These are phyloP conservation scores for Onychomys leucogaster DNA, from an alignment of 2,797 vertebrate species.

Conservation along the genomic window DNA sequence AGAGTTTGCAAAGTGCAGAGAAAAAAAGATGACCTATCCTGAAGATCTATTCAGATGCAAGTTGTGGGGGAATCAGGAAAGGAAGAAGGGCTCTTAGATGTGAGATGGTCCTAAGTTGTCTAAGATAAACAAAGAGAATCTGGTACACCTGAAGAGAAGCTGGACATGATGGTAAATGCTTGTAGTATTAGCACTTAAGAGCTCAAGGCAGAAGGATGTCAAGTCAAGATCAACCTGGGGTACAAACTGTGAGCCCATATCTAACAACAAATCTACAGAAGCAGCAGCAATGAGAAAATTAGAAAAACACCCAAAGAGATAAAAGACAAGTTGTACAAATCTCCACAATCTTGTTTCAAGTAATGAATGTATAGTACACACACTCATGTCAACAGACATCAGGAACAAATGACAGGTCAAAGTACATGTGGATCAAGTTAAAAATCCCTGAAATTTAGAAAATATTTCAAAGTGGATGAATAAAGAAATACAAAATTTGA, in stretches of 20 bases:
- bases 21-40: not conserved
- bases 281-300: not conserved
- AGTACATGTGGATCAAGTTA: not conserved
- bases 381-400: not conserved
- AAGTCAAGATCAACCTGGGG: not conserved
- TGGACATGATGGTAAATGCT: not conserved
- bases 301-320: not conserved
- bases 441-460: constrained; percentile 34
- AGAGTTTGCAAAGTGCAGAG: not conserved
- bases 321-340: not conserved
- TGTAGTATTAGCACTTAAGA: not conserved
- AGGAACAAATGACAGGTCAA: not conserved
- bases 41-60: not conserved
- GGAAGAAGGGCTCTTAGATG: not conserved
- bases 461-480: not conserved
- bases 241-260: not conserved
- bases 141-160: not conserved
- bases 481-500: not conserved
- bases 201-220: not conserved
- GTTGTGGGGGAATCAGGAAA: not conserved
- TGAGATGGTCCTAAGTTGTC: not conserved
- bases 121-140: not conserved
- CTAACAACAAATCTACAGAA: not conserved
- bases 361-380: not conserved
- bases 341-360: not conserved